Percentiles rank a stretch among this genome's conserved stretches.
Evolutionary conservation across 2,797 vertebrate species (phyloP).

Genomic region (Graptemys geographica): DNA sequence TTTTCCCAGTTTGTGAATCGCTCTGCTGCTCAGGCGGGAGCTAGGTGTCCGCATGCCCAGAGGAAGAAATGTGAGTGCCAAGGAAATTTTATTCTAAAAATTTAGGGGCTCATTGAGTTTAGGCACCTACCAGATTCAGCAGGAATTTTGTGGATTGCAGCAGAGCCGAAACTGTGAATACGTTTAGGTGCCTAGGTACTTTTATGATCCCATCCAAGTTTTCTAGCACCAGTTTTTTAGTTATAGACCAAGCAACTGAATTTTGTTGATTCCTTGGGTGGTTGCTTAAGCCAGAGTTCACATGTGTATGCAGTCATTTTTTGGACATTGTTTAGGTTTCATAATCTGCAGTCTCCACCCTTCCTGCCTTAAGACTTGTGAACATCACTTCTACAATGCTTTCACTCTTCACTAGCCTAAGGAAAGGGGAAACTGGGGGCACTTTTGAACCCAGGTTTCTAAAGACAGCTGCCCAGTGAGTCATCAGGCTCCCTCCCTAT

Average conservation of each 20-base stretch:
- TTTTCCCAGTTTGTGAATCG: neutral
- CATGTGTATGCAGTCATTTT: neutral
- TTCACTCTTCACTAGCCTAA: neutral
- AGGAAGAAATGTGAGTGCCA: neutral
- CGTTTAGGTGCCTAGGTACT: neutral
- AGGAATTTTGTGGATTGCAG: neutral
- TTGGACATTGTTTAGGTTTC: neutral
- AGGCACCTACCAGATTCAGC: neutral
- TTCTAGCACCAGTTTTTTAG: neutral
- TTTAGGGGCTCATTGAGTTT: neutral
- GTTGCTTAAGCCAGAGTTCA: neutral
- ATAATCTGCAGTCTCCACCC: neutral
- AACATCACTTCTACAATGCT: neutral
- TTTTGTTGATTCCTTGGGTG: neutral
- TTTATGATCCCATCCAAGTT: neutral
- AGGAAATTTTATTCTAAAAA: neutral
- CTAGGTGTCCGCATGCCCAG: neutral
- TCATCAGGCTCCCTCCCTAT: neutral
- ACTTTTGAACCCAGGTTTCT: constrained; percentile 8
- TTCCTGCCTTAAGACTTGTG: constrained; percentile 9
- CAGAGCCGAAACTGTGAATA: neutral
- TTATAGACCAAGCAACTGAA: neutral
- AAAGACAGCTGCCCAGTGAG: neutral
- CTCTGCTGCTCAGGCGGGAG: neutral
- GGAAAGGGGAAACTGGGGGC: constrained; percentile 15